These are phyloP conservation scores for Heteractis magnifica DNA, from an alignment of 92 coral and sea anemone species.

Conservation along the genomic window DNA sequence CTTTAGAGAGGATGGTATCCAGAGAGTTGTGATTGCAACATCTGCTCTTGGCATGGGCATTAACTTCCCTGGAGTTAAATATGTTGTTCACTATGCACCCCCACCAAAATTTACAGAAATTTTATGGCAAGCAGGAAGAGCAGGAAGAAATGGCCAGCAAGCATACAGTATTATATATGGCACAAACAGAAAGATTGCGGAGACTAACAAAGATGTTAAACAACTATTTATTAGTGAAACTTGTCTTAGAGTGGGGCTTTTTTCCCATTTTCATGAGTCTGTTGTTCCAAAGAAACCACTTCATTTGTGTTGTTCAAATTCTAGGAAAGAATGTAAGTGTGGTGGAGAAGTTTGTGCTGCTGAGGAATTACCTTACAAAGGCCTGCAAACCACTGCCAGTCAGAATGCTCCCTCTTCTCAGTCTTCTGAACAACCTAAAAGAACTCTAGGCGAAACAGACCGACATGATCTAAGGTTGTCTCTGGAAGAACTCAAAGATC, in stretches of 20 bases:
- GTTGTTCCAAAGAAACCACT: neutral
- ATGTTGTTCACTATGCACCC: conserved; percentile 37
- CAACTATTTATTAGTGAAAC: conserved; percentile 18
- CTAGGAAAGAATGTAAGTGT: conserved; percentile 32
- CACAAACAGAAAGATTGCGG: conserved; percentile 33
- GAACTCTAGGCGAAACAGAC: too few relatives aligned
- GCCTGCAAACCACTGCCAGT: neutral
- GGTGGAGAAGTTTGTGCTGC: conserved; percentile 19
- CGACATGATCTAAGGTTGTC: too few relatives aligned
- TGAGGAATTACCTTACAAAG: neutral
- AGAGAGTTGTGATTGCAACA: conserved; percentile 39
- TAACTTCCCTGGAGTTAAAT: conserved; percentile 28
- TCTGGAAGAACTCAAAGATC: too few relatives aligned
- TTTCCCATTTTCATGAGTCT: conserved; percentile 35
- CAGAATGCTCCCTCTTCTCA: neutral
- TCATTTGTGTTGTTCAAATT: conserved; percentile 35
- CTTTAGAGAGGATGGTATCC: conserved; percentile 24
- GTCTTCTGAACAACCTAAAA: too few relatives aligned
- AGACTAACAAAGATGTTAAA: conserved; percentile 37
- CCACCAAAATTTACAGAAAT: conserved; percentile 32
- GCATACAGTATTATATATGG: conserved; percentile 26
- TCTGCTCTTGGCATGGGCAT: conserved; percentile 42
- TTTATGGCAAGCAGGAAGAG: conserved; percentile 42
- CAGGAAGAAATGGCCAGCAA: conserved; percentile 40
- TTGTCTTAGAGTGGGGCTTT: conserved; percentile 32